Evolutionary conservation across 2,797 vertebrate genomes (phyloP).

Genomic region (Acanthornis magna): DNA sequence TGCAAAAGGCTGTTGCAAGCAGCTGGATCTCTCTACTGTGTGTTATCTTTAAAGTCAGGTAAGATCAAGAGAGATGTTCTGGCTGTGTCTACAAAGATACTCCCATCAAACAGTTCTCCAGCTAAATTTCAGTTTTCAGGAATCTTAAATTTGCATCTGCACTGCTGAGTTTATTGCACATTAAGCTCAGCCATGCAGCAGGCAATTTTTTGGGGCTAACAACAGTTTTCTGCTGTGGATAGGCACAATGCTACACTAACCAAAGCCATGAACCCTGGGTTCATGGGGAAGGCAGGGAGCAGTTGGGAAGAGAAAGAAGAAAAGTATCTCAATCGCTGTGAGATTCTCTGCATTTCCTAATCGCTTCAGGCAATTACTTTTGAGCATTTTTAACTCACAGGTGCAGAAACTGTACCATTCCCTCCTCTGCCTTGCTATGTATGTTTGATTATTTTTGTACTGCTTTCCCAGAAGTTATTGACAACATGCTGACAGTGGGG

Average conservation of each 20-base stretch:
- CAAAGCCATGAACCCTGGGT: background rate
- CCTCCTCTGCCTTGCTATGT: background rate
- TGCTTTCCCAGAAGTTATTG: conserved; percentile 15
- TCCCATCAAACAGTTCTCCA: background rate
- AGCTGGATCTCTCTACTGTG: background rate
- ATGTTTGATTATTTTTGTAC: conserved; percentile 4
- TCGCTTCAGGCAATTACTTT: background rate
- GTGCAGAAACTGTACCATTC: background rate
- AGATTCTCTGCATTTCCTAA: background rate
- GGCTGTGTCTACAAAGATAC: background rate
- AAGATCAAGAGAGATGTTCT: background rate
- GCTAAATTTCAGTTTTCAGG: background rate
- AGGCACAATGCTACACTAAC: background rate
- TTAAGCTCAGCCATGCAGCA: background rate
- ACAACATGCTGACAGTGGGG: background rate
- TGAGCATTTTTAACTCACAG: background rate
- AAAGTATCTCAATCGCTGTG: rapidly evolving
- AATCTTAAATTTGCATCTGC: background rate
- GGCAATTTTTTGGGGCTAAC: background rate
- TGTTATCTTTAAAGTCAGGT: background rate
- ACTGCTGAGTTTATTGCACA: background rate
- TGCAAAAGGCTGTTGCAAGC: background rate
- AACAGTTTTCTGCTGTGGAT: background rate
- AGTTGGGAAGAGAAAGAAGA: background rate
- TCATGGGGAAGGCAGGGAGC: background rate